phyloP scores from a whole-genome alignment of 2,888 invertebrate genomes.

The Mesorhabditis belari region DNA sequence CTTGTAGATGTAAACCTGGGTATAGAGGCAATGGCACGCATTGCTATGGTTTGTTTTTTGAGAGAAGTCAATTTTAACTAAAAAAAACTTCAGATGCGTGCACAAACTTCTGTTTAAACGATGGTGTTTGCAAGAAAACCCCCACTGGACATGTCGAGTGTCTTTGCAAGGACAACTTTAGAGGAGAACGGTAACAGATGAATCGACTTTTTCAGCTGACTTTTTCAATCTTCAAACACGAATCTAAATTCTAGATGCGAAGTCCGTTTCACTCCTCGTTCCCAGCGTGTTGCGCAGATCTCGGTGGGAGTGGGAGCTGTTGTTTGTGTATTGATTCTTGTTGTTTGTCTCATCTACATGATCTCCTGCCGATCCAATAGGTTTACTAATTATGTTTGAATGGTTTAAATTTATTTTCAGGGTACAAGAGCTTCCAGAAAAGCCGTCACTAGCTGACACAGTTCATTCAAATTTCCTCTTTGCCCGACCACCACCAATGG shows the following conservation, averaged over 20 bases:
- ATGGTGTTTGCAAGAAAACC: conserved; percentile 52
- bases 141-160: conserved; percentile 50
- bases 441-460: conserved; percentile 6
- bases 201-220: background rate
- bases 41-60: conserved; percentile 34
- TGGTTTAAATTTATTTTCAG: background rate
- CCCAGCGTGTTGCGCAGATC: conserved; percentile 27
- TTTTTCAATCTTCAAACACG: too few relatives aligned
- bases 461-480: conserved; percentile 23
- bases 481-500: conserved; percentile 4
- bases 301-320: conserved; percentile 15
- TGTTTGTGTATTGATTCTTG: conserved; percentile 36
- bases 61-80: background rate
- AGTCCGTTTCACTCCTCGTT: conserved; percentile 29
- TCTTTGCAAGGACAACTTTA: conserved; percentile 51
- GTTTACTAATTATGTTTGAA: background rate
- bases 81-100: conserved; percentile 45
- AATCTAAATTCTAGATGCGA: conserved; percentile 20
- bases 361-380: conserved; percentile 44
- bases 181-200: conserved; percentile 40
- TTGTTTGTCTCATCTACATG: conserved; percentile 49
- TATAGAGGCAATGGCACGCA: conserved; percentile 67
- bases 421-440: conserved; percentile 5
- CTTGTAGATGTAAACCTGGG: conserved; percentile 85
- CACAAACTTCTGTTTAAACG: conserved; percentile 51